phyloP scores from a whole-genome alignment of 2,888 invertebrate species.

The Conchocele bisecta region DNA sequence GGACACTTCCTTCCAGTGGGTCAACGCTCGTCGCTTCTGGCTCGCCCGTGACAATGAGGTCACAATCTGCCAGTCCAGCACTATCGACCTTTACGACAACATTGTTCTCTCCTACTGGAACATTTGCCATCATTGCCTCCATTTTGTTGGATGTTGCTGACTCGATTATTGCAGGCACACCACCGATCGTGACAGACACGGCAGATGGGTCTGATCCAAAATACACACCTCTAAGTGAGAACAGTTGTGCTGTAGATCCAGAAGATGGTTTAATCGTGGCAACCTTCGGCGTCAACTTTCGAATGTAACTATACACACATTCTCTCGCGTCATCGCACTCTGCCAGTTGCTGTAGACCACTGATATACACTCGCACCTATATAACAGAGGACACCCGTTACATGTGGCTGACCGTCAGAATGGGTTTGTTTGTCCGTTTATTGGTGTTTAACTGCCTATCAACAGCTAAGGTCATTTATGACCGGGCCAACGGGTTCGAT shows the following conservation, averaged over 20 bases:
- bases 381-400: background rate
- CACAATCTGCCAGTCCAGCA: slow-evolving; percentile 58
- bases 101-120: slow-evolving; percentile 61
- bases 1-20: slow-evolving; percentile 65
- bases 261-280: slow-evolving; percentile 47
- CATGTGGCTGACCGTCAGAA: too few relatives aligned
- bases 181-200: slow-evolving; percentile 66
- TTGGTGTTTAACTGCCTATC: too few relatives aligned
- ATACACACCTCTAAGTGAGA: slow-evolving; percentile 60
- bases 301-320: slow-evolving; percentile 56
- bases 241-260: slow-evolving; percentile 50
- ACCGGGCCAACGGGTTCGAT: too few relatives aligned
- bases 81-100: slow-evolving; percentile 53
- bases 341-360: slow-evolving; percentile 41
- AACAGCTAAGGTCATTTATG: too few relatives aligned
- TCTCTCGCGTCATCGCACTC: slow-evolving; percentile 45
- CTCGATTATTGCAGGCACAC: slow-evolving; percentile 60
- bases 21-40: slow-evolving; percentile 49
- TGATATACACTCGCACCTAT: slow-evolving; percentile 27
- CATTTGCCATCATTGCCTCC: slow-evolving; percentile 60
- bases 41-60: slow-evolving; percentile 38
- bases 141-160: slow-evolving; percentile 56
- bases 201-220: slow-evolving; percentile 49
- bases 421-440: too few relatives aligned
- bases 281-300: slow-evolving; percentile 56